A percentile compares a stretch with the other conserved stretches of the same genome.
These are phyloP conservation scores for Drosophila pandora DNA, from an alignment of 1,140 invertebrate genomes.

Conservation along the genomic window DNA sequence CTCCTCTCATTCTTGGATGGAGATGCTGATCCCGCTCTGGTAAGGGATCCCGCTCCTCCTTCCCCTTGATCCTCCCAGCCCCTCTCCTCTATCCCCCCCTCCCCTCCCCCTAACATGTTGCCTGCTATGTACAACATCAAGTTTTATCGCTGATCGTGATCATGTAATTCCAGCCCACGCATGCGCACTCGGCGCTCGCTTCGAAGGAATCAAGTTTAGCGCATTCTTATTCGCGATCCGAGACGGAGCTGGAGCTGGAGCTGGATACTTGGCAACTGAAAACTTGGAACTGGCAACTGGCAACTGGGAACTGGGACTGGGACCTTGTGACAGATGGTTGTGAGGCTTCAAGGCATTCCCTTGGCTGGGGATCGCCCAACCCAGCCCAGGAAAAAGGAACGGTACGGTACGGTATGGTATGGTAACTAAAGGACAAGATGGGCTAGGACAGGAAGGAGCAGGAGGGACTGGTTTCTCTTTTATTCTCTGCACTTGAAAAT, in stretches of 20 bases:
- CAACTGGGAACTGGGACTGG: slow-evolving; percentile 36
- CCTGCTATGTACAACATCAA: slow-evolving; percentile 81
- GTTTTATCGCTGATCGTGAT: slow-evolving; percentile 83
- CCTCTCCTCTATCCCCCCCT: background rate
- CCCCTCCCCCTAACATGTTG: slow-evolving; percentile 44
- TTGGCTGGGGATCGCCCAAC: slow-evolving; percentile 42
- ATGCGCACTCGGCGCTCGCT: slow-evolving; percentile 76
- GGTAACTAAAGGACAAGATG: slow-evolving; percentile 7
- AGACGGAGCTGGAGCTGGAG: background rate
- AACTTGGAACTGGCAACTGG: slow-evolving; percentile 4
- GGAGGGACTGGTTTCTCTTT: slow-evolving; percentile 45
- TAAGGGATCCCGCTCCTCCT: slow-evolving; percentile 2
- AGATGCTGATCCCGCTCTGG: slow-evolving; percentile 11
- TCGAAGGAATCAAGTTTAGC: slow-evolving; percentile 79
- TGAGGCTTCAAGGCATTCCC: slow-evolving; percentile 69
- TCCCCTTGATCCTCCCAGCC: background rate
- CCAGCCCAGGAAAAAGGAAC: slow-evolving; percentile 32
- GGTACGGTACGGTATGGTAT: slow-evolving; percentile 12
- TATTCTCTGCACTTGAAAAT: slow-evolving; percentile 7
- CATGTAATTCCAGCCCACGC: slow-evolving; percentile 83
- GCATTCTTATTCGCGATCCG: slow-evolving; percentile 70
- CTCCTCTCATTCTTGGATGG: slow-evolving; percentile 11
- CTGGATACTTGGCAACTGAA: slow-evolving; percentile 3
- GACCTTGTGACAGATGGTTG: slow-evolving; percentile 78
- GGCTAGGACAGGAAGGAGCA: slow-evolving; percentile 17